These are phyloP conservation scores for Cotesia glomerata DNA, from an alignment of 1,140 invertebrate species.

Conservation along the genomic window DNA sequence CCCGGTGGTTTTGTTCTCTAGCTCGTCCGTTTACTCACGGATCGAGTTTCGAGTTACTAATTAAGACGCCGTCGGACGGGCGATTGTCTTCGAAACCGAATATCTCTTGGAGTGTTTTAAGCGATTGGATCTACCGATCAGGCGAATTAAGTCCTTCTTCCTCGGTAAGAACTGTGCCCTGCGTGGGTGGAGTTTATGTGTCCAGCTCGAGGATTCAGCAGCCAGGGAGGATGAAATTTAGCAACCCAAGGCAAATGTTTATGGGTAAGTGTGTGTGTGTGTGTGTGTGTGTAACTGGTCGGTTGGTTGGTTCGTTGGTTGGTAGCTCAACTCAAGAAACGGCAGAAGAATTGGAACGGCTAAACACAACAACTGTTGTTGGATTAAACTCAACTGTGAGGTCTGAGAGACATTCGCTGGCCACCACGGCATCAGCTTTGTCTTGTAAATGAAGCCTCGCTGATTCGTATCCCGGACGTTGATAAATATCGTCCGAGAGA, in stretches of 20 bases:
- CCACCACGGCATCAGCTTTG: constrained; percentile 58
- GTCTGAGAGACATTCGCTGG: constrained; percentile 38
- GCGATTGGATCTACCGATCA: constrained; percentile 41
- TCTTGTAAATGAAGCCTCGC: constrained; percentile 63
- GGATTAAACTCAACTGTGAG: constrained; percentile 25
- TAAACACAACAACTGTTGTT: constrained; percentile 18
- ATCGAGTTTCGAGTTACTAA: constrained; percentile 42
- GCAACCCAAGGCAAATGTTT: constrained; percentile 10
- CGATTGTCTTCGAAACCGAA: constrained; percentile 47
- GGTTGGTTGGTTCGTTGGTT: neutral
- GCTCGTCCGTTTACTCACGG: constrained; percentile 1
- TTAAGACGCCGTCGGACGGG: constrained; percentile 45
- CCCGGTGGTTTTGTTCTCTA: constrained; percentile 30
- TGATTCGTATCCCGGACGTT: constrained; percentile 63
- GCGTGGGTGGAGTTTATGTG: constrained; percentile 30
- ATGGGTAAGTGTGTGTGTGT: constrained; percentile 14
- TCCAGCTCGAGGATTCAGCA: too few species aligned
- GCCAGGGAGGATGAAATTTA: too few species aligned
- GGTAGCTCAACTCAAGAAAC: too few species aligned
- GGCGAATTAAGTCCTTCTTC: constrained; percentile 38
- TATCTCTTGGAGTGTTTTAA: constrained; percentile 41
- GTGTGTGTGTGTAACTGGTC: neutral
- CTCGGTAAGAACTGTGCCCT: constrained; percentile 22
- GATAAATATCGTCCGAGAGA: constrained; percentile 57
- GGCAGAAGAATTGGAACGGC: constrained; percentile 18